Evolutionary conservation across 2,113 vertebrate species (phyloP).

Genomic region (Pygoscelis adeliae): DNA sequence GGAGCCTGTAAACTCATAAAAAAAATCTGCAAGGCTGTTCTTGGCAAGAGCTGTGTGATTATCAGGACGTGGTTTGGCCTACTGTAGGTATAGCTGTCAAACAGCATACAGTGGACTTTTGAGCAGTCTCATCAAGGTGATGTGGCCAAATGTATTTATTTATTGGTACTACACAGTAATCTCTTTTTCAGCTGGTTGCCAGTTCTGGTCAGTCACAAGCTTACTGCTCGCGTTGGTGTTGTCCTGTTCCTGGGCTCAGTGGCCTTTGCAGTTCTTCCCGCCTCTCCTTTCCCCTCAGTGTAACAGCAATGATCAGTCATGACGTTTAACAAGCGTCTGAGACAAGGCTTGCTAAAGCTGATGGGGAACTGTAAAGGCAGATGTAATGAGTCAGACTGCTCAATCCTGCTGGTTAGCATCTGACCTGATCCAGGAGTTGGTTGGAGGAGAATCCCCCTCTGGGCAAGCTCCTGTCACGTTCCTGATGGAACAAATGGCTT

Average conservation of each 20-base stretch:
- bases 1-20: not conserved
- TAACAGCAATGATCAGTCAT: not conserved
- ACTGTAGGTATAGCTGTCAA: not conserved
- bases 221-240: accelerated
- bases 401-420: not conserved
- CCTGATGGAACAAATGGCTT: not conserved
- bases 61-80: not conserved
- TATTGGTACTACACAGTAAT: not conserved
- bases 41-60: not conserved
- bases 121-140: not conserved
- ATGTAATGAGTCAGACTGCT: not conserved
- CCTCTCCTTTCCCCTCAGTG: not conserved
- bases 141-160: not conserved
- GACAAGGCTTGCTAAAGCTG: not conserved
- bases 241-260: not conserved
- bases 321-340: not conserved
- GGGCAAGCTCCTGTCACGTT: not conserved
- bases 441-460: not conserved
- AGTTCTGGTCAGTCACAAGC: not conserved
- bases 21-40: not conserved
- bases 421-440: not conserved
- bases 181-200: not conserved
- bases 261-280: not conserved
- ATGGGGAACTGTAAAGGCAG: not conserved
- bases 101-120: not conserved